phyloP scores from a whole-genome alignment of 2,113 vertebrate genomes.

The Cichladusa arquata region DNA sequence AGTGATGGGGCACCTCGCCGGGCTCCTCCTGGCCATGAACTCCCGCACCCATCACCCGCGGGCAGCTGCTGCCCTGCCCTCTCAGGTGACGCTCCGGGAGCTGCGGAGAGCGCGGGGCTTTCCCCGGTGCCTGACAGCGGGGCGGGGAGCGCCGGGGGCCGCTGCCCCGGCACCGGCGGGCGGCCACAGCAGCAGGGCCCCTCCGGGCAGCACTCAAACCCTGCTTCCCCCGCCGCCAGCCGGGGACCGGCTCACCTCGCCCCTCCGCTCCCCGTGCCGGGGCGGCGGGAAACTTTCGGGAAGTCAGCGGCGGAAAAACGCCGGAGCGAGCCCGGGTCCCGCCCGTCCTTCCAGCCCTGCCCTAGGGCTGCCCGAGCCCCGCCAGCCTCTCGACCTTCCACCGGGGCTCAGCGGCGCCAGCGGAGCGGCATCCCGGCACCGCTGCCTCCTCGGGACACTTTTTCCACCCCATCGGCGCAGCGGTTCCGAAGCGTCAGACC shows the following conservation, averaged over 20 bases:
- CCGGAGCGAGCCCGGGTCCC: background rate
- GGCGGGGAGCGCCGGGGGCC: background rate
- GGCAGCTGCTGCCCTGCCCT: background rate
- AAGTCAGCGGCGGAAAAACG: background rate
- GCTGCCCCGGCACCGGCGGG: too few species aligned
- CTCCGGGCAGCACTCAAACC: background rate
- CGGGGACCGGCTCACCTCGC: background rate
- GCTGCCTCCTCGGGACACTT: background rate
- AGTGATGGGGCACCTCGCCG: background rate
- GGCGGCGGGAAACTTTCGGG: constrained; percentile 20
- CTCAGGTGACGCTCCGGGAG: background rate
- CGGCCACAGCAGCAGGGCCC: background rate
- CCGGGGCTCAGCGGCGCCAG: background rate
- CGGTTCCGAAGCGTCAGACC: background rate
- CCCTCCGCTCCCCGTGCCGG: background rate
- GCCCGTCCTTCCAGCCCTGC: background rate
- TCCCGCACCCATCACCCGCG: background rate
- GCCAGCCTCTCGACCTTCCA: background rate
- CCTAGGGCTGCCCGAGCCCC: background rate
- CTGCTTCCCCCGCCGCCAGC: background rate
- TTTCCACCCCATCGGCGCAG: too few species aligned
- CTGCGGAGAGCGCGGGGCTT: background rate
- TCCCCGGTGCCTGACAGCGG: background rate
- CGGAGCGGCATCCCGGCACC: background rate
- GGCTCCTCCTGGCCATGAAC: rapidly evolving